phyloP scores from a whole-genome alignment of 2,113 vertebrate species.

The Vicugna pacos region DNA sequence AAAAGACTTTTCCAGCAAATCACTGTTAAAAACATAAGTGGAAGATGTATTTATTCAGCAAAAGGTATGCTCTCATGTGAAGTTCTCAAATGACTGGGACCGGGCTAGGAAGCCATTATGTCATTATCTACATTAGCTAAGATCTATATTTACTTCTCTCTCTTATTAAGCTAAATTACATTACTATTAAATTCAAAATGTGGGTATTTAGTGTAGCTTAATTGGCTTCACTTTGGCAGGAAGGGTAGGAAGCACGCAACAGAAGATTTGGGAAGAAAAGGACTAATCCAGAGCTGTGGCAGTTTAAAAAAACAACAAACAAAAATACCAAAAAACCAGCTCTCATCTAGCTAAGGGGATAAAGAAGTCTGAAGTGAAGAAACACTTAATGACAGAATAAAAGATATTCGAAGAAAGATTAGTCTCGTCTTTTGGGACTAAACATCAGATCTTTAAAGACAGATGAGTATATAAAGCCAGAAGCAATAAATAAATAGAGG shows the following conservation, averaged over 20 bases:
- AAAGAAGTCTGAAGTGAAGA: constrained; percentile 29
- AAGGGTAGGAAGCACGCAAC: background rate
- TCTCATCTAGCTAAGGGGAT: background rate
- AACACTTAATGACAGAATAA: constrained; percentile 36
- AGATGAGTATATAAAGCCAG: background rate
- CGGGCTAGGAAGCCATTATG: background rate
- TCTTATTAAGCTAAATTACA: background rate
- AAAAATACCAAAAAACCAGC: background rate
- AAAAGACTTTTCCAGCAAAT: constrained; percentile 26
- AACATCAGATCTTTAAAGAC: constrained; percentile 20
- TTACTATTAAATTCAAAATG: constrained; percentile 40
- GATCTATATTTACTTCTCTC: background rate
- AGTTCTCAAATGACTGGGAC: background rate
- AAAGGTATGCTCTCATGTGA: constrained; percentile 31
- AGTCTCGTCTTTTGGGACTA: background rate
- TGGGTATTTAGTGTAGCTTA: background rate
- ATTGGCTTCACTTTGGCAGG: constrained; percentile 9
- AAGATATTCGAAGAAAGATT: background rate
- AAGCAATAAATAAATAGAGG: background rate
- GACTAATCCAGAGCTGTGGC: background rate
- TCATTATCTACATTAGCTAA: constrained; percentile 38
- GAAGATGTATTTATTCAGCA: constrained; percentile 33
- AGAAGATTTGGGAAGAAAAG: constrained; percentile 44
- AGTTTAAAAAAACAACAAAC: background rate
- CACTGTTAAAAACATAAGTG: constrained; percentile 3